Evolutionary conservation across 2,113 vertebrate species (phyloP).

Genomic region (Saiga tatarica): DNA sequence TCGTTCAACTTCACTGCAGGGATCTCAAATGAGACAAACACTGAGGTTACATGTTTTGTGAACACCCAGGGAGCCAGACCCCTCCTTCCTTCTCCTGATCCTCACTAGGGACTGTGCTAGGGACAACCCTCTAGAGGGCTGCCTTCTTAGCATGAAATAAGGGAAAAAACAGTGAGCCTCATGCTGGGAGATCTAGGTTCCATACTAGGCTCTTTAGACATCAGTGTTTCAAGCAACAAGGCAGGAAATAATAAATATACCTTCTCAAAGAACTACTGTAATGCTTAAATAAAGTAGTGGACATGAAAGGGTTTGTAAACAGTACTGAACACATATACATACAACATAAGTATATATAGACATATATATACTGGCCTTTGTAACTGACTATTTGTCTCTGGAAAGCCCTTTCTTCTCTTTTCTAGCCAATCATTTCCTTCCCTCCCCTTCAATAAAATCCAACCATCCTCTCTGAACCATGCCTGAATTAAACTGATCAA

Average conservation of each 20-base stretch:
- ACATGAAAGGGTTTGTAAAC: not conserved
- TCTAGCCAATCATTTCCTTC: not conserved
- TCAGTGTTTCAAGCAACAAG: slow-evolving; percentile 1
- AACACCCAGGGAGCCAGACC: not conserved
- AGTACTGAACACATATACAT: not conserved
- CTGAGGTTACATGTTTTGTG: slow-evolving; percentile 53
- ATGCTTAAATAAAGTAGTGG: not conserved
- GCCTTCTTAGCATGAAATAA: not conserved
- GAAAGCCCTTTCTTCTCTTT: not conserved
- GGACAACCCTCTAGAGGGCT: not conserved
- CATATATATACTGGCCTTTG: not conserved
- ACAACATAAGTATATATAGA: not conserved
- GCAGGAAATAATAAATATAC: not conserved
- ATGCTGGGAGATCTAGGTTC: not conserved
- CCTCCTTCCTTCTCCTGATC: not conserved
- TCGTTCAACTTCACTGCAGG: slow-evolving; percentile 74
- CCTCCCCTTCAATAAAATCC: not conserved
- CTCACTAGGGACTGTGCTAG: not conserved
- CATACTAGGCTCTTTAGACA: not conserved
- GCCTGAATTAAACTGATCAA: not conserved
- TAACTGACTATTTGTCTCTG: not conserved
- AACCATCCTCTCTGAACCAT: not conserved
- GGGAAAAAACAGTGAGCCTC: not conserved
- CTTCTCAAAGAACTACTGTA: not conserved
- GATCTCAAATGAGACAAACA: slow-evolving; percentile 78